A percentile compares a stretch with the other conserved stretches of the same genome.
Evolutionary conservation across 2,113 vertebrate species (phyloP).

Genomic region (Gopherus flavomarginatus): DNA sequence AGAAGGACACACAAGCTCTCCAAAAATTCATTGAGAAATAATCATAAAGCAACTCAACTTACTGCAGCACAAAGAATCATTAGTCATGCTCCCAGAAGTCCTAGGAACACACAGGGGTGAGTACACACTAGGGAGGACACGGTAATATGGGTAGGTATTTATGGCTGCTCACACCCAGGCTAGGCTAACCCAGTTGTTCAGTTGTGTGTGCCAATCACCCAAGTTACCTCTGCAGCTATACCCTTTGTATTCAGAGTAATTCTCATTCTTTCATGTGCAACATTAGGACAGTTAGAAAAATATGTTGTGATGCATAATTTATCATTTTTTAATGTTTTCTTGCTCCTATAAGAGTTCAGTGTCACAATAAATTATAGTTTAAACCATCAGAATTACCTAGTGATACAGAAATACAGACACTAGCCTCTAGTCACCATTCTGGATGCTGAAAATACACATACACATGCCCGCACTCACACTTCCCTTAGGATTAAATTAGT

Average conservation of each 20-base stretch:
- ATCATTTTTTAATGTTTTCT: not conserved
- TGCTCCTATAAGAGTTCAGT: not conserved
- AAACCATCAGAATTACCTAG: not conserved
- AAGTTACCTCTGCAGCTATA: not conserved
- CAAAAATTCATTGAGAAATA: not conserved
- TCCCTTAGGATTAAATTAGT: not conserved
- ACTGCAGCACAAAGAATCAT: not conserved
- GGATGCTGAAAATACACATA: not conserved
- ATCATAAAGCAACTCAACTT: not conserved
- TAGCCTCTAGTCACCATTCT: not conserved
- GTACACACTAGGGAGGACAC: not conserved
- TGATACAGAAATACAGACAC: not conserved
- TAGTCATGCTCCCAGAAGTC: not conserved
- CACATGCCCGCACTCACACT: not conserved
- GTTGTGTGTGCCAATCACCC: not conserved
- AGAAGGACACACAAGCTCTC: not conserved
- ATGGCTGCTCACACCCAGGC: not conserved
- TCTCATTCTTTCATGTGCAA: not conserved
- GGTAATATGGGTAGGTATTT: not conserved
- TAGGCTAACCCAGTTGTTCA: not conserved
- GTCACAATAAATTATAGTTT: not conserved
- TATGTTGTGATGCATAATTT: not conserved
- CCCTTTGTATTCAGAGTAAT: not conserved
- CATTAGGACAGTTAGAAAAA: not conserved
- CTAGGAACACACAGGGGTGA: not conserved